Base-by-base conservation (phyloP, 2,113 vertebrate genomes). In the Ophiodon elongatus region DNA sequence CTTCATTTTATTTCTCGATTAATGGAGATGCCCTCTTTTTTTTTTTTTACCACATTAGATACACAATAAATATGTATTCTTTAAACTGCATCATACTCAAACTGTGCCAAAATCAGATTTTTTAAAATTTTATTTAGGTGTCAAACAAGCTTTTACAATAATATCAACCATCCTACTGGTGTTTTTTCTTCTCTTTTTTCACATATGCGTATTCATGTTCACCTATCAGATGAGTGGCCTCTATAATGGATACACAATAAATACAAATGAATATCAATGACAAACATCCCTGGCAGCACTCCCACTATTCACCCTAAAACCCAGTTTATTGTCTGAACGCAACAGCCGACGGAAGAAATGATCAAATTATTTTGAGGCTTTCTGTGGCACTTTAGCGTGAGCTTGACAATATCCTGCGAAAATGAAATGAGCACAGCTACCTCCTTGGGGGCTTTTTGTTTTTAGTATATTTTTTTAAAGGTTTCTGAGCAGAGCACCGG, bases 241-340 rank as follows among this genome's bases (percentile, higher is more conserved):
- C 15, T 76, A 62, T 54, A 75, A 60, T 79, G 35, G 25, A 39
- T 19, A 37, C 31, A 71, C 19, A 63, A 31, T 0, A 37, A n/a
- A 25, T 45, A 76, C 6, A 70, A 69, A 15, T 5, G 4, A 27
- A 3, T 67, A 52, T 78, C 21, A 57, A 43, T 29, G 6, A 59
- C 47, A 63, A 64, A 66, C 45, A 59, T 39, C 39, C 8, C 62
- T 66, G 69, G 60, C 47, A 86, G 64, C 41, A 11, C 33, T 37
- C 23, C 11, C 37, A 63, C 60, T 59, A 39, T 52, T 39, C 59
- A 73, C 19, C 11, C 10, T 50, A 13, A 63, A 81, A 31, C 43
- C 37, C 35, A 43, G n/a, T 72, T 83, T 74, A 62, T 84, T 85
- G 77, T 85, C 54, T 37, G 86, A 84, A 39, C 60, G 71, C 35